These are phyloP conservation scores for Drosophila tripunctata DNA, from an alignment of 2,888 invertebrate genomes.

Conservation along the genomic window DNA sequence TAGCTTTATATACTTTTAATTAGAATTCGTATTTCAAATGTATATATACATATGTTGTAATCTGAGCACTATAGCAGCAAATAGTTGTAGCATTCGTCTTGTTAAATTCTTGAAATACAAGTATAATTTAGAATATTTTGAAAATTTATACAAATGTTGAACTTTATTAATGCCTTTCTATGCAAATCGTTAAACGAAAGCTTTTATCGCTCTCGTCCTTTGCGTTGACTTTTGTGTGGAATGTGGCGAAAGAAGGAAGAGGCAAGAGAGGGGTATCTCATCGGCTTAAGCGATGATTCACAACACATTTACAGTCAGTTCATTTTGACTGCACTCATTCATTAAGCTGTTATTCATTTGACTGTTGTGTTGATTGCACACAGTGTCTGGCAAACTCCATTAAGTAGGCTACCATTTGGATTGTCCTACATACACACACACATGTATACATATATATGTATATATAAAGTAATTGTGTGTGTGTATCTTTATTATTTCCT, in stretches of 20 bases:
- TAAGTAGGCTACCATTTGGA: constrained; percentile 51
- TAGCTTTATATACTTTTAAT: too few relatives aligned
- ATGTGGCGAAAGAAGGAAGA: neutral
- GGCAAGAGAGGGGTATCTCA: constrained; percentile 10
- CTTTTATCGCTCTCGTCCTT: neutral
- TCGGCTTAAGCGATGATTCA: constrained; percentile 33
- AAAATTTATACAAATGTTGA: too few relatives aligned
- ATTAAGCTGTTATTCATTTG: constrained; percentile 56
- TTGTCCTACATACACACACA: constrained; percentile 43
- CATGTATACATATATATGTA: neutral
- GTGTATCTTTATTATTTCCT: neutral
- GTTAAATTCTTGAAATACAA: too few relatives aligned
- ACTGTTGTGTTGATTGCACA: constrained; percentile 47
- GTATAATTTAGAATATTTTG: too few relatives aligned
- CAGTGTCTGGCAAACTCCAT: constrained; percentile 12
- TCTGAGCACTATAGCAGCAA: too few relatives aligned
- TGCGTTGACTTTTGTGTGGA: neutral
- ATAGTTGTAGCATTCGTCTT: too few relatives aligned
- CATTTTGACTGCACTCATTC: constrained; percentile 33
- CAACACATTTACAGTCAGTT: constrained; percentile 13
- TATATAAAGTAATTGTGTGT: neutral
- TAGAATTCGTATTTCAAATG: too few relatives aligned
- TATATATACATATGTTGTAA: too few relatives aligned
- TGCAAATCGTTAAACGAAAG: neutral
- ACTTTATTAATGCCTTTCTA: too few relatives aligned